Evolutionary conservation across 2,797 vertebrate species (phyloP).

Genomic region (Anolis apletophallus): DNA sequence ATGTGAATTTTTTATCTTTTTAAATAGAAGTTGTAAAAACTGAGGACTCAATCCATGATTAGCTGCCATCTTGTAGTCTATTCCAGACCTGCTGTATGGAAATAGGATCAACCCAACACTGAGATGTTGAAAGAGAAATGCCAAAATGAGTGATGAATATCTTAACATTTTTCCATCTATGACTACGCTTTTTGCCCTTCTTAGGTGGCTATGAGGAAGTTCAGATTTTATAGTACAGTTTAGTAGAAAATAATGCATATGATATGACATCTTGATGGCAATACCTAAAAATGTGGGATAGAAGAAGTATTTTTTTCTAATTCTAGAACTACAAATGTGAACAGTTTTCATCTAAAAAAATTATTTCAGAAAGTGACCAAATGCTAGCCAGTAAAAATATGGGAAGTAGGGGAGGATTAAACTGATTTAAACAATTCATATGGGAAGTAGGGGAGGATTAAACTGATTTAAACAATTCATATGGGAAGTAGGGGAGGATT

Average conservation of each 20-base stretch:
- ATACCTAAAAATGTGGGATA: neutral
- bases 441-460: neutral
- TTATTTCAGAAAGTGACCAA: neutral
- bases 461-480: neutral
- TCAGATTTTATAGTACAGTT: neutral
- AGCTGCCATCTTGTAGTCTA: conserved; percentile 11
- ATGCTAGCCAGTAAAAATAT: neutral
- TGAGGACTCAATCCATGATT: neutral
- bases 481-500: neutral
- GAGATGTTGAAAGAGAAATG: neutral
- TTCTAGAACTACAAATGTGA: neutral
- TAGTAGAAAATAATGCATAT: neutral
- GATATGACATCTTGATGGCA: neutral
- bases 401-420: neutral
- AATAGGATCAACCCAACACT: neutral
- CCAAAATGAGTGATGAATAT: conserved; percentile 2
- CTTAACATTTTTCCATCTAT: neutral
- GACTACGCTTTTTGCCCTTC: neutral
- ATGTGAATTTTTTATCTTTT: conserved; percentile 1
- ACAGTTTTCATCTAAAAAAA: neutral
- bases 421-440: neutral
- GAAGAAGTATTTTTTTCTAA: neutral
- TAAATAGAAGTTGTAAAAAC: neutral
- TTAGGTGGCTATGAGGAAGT: neutral
- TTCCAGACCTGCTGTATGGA: conserved; percentile 6